Base-by-base conservation (phyloP, 2,797 vertebrate species). In the Melanotaenia boesemani region DNA sequence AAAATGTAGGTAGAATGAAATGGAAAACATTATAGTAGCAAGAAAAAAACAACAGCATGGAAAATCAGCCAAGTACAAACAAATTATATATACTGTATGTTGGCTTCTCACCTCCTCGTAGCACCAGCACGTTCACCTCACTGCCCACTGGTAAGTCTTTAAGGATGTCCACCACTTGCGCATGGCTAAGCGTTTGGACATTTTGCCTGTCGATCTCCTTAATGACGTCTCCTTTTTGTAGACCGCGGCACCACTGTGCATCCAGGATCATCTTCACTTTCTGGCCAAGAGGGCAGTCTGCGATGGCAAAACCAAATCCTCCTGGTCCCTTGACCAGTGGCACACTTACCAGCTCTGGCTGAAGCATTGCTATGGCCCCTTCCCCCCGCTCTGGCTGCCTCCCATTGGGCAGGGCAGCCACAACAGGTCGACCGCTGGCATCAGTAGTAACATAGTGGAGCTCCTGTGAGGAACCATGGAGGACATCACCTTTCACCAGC, bases 241-340 rank as follows among this genome's bases (percentile, higher is more conserved):
- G 95, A 37, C 97, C 98, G 7, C 95, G 96, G 83, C 98, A 99
- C 97, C 97, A 99, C 91, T 99, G 98, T 34, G 96, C 97, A 57
- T 99, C 98, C 90, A 99, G 88, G 91, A 99, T 98, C 97, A 99
- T 99, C 91, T 99, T 99, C 82, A 99, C 98, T 90, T 99, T 99
- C 93, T 99, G 98, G 36, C 98, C 98, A 26, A 96, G 93, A 1
- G 97, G 96, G 77, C 97, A 97, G 92, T 99, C 98, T 1, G 98
- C 98, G 34, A 99, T 99, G 71, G 98, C 98, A 77, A 99, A 99
- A 18, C 98, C 98, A 59, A 99, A 99, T n/a, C 98, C 98, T 54
- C 97, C 97, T 0, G 97, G 98, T 13, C 98, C 97, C 82, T 99
- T 99, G 26, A 97, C 67, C 78, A 99, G 91, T 10, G 97, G 95